Conservation (phyloP, 30 jellyfish, hydroid and myxozoan species). For the Sanderia malayensis region DNA sequence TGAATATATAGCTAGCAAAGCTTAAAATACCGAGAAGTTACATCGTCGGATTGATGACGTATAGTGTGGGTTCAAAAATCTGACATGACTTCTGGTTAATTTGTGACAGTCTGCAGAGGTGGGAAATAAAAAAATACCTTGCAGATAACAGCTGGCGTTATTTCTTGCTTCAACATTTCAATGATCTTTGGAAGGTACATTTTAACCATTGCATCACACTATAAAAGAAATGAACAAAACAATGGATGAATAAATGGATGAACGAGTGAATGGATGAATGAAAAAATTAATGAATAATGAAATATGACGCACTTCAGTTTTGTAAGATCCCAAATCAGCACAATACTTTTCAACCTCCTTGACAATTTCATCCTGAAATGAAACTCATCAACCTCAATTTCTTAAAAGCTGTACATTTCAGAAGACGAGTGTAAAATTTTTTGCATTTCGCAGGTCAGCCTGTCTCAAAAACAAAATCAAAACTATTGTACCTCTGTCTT, state of each 20-base stretch:
- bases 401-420: too few relatives aligned
- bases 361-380: slow-evolving; percentile 26
- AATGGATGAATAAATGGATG: background rate
- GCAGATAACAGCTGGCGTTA: slow-evolving; percentile 28
- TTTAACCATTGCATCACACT: slow-evolving; percentile 40
- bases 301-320: slow-evolving; percentile 17
- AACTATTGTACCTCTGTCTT: slow-evolving; percentile 33
- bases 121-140: slow-evolving; percentile 3
- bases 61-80: too few relatives aligned
- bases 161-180: slow-evolving; percentile 38
- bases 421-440: too few relatives aligned
- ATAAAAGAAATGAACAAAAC: background rate
- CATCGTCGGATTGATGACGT: too few relatives aligned
- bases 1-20: too few relatives aligned
- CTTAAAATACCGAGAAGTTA: too few relatives aligned
- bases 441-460: too few relatives aligned
- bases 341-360: slow-evolving; percentile 15
- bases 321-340: slow-evolving; percentile 24
- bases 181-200: slow-evolving; percentile 37
- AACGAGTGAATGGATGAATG: background rate
- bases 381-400: too few relatives aligned
- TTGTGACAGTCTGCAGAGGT: too few relatives aligned
- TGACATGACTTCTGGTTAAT: too few relatives aligned
- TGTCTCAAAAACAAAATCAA: too few relatives aligned
- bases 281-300: background rate